A percentile compares a stretch with the other conserved stretches of the same genome.
phyloP scores from a whole-genome alignment of 2,888 invertebrate genomes.

The Galeruca laticollis region DNA sequence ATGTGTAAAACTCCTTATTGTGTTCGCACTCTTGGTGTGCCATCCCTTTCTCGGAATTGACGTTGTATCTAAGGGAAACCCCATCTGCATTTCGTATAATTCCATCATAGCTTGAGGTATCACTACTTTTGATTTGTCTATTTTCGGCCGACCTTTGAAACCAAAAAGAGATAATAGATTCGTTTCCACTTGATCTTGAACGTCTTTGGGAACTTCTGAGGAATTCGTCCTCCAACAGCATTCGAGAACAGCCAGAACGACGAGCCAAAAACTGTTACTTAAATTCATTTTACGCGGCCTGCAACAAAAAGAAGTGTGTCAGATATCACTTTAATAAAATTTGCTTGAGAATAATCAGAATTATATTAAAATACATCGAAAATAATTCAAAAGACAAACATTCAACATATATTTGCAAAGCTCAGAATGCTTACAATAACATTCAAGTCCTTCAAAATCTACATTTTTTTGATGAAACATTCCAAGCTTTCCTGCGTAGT shows the following conservation, averaged over 20 bases:
- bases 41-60: constrained; percentile 77
- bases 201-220: constrained; percentile 58
- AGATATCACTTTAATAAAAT: no score
- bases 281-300: constrained; percentile 51
- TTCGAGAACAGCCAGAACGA: constrained; percentile 51
- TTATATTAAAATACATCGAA: no score
- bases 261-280: constrained; percentile 51
- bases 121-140: constrained; percentile 68
- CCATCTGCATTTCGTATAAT: constrained; percentile 79
- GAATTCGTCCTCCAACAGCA: constrained; percentile 50
- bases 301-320: constrained; percentile 45
- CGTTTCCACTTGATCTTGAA: constrained; percentile 69
- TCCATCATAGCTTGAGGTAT: constrained; percentile 86
- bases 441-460: no score
- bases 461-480: no score
- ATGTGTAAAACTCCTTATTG: constrained; percentile 87
- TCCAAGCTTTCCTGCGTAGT: no score
- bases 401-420: no score
- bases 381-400: no score
- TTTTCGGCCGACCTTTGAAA: constrained; percentile 69
- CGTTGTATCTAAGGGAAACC: constrained; percentile 74
- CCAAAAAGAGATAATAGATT: constrained; percentile 75
- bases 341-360: not conserved
- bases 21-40: constrained; percentile 83
- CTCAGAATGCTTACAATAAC: no score